Evolutionary conservation across 2,888 invertebrate genomes (phyloP).

Genomic region (Hypolimnas misippus): DNA sequence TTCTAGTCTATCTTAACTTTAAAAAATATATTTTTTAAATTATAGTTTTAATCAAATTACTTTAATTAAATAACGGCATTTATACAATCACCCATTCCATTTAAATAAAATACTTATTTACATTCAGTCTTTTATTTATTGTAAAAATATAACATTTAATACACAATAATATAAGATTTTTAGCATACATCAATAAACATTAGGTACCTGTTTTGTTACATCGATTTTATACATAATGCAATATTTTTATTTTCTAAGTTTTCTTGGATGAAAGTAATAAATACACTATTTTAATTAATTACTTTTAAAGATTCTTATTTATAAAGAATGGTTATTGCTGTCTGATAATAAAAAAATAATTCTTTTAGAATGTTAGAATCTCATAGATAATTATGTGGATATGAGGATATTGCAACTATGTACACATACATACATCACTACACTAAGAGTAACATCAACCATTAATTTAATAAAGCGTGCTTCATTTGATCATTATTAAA

Average conservation of each 20-base stretch:
- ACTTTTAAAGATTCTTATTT: neutral
- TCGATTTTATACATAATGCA: conserved; percentile 11
- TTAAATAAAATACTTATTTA: conserved; percentile 32
- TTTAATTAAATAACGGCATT: conserved; percentile 7
- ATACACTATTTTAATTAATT: neutral
- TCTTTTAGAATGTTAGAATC: neutral
- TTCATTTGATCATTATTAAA: neutral
- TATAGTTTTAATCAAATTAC: neutral
- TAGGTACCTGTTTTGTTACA: conserved; percentile 13
- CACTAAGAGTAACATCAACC: neutral
- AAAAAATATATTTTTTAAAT: neutral
- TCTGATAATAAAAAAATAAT: neutral
- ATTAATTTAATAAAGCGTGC: neutral
- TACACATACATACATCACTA: too few species aligned
- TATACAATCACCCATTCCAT: conserved; percentile 8
- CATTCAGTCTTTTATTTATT: conserved; percentile 48
- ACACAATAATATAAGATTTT: conserved; percentile 20
- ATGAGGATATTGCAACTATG: neutral
- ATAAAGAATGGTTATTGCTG: neutral
- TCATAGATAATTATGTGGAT: too few species aligned
- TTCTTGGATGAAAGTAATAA: neutral
- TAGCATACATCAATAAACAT: conserved; percentile 12
- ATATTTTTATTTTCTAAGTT: neutral
- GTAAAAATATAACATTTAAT: conserved; percentile 43
- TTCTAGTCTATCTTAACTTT: conserved; percentile 31